Conservation (phyloP, 2,113 vertebrate genomes). For the Carassius gibelio region DNA sequence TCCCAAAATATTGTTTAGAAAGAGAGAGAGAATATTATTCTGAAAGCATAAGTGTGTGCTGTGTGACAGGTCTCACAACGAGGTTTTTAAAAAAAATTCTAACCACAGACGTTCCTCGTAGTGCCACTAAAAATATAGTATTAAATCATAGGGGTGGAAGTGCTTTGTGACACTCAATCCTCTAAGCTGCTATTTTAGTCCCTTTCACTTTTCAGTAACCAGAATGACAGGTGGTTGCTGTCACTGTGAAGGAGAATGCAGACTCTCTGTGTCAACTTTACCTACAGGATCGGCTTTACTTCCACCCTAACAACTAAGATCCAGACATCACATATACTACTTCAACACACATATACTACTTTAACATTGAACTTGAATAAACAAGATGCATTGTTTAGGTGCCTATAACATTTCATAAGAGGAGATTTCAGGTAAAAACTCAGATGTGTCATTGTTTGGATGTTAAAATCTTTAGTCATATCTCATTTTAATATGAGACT, state of each 20-base stretch:
- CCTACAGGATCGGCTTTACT: not conserved
- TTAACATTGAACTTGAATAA: not conserved
- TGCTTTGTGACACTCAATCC: constrained; percentile 39
- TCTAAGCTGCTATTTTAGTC: constrained; percentile 55
- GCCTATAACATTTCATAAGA: not conserved
- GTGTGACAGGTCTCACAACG: not conserved
- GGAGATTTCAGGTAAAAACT: not conserved
- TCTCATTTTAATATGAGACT: not conserved
- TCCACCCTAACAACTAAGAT: not conserved
- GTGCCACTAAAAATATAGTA: constrained; percentile 67
- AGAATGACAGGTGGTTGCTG: constrained; percentile 15
- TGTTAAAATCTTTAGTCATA: not conserved
- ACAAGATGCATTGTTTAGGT: not conserved
- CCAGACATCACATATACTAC: not conserved
- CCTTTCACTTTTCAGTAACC: constrained; percentile 21
- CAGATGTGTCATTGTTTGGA: no score
- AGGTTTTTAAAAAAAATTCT: not conserved
- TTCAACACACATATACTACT: not conserved
- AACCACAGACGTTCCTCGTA: constrained; percentile 54
- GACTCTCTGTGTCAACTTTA: constrained; percentile 11
- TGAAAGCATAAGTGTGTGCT: not conserved
- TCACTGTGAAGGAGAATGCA: constrained; percentile 29
- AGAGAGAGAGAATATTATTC: not conserved
- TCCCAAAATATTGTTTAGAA: not conserved
- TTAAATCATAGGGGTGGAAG: constrained; percentile 51